Percentiles rank a stretch among this genome's conserved stretches.
Evolutionary conservation across 2,113 vertebrate species (phyloP).

Genomic region (Octodon degus): DNA sequence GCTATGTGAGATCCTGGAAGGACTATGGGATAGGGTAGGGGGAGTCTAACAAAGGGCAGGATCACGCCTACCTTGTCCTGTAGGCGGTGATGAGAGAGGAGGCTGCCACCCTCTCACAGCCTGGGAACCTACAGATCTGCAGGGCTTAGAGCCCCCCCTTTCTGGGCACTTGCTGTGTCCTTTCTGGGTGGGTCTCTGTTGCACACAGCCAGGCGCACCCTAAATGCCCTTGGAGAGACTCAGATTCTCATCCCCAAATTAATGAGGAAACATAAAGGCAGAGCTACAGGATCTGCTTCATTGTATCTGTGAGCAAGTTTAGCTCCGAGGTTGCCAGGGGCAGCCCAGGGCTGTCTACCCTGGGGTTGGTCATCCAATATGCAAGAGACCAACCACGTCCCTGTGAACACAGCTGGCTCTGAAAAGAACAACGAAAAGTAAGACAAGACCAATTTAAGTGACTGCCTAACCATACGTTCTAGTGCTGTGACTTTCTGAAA

Average conservation of each 20-base stretch:
- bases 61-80: fast-evolving
- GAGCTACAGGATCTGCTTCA: fast-evolving
- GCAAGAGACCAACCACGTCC: fast-evolving
- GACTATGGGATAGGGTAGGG: fast-evolving
- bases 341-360: not conserved
- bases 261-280: not conserved
- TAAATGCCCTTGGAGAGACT: not conserved
- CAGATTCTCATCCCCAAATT: fast-evolving
- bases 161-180: not conserved
- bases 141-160: fast-evolving
- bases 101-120: not conserved
- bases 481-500: not conserved
- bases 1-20: not conserved
- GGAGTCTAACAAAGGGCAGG: too few species aligned
- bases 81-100: fast-evolving
- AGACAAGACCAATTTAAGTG: not conserved
- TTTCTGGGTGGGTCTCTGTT: fast-evolving
- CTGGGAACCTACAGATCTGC: not conserved
- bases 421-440: fast-evolving
- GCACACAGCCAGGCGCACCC: fast-evolving
- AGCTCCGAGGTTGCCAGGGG: not conserved
- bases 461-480: fast-evolving
- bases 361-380: fast-evolving
- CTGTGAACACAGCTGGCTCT: fast-evolving
- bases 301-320: fast-evolving